Evolutionary conservation across 2,888 invertebrate species (phyloP).

Genomic region (Heliconius erato): DNA sequence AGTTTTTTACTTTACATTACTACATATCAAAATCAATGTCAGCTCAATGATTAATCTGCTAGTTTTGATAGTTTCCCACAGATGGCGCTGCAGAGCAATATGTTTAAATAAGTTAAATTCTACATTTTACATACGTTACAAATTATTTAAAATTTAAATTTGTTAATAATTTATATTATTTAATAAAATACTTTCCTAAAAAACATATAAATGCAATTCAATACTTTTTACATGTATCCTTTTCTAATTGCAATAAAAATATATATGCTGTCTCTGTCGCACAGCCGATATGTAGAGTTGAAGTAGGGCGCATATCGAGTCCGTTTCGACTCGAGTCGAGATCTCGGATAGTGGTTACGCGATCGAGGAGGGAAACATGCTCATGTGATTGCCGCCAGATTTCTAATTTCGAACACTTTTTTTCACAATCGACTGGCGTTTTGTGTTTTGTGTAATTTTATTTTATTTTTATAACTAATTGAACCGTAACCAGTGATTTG

Average conservation of each 20-base stretch:
- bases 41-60: background rate
- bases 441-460: constrained; percentile 64
- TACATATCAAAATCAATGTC: constrained; percentile 5
- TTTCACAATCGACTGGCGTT: constrained; percentile 58
- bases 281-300: constrained; percentile 68
- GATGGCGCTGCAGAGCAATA: constrained; percentile 7
- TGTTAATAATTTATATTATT: background rate
- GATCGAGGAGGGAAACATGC: constrained; percentile 80
- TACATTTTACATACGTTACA: background rate
- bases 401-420: constrained; percentile 64
- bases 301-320: constrained; percentile 82
- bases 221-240: constrained; percentile 27
- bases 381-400: constrained; percentile 82
- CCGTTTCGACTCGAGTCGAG: constrained; percentile 79
- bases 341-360: constrained; percentile 82
- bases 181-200: background rate
- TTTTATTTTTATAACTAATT: constrained; percentile 37
- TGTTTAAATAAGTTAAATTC: background rate
- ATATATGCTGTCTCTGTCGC: constrained; percentile 70
- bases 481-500: constrained; percentile 52
- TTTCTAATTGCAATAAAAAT: constrained; percentile 32
- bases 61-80: background rate
- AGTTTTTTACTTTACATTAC: constrained; percentile 2
- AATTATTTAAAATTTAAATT: background rate
- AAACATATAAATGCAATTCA: background rate